phyloP scores from a whole-genome alignment of 2,113 vertebrate genomes.

The Chinchilla lanigera region DNA sequence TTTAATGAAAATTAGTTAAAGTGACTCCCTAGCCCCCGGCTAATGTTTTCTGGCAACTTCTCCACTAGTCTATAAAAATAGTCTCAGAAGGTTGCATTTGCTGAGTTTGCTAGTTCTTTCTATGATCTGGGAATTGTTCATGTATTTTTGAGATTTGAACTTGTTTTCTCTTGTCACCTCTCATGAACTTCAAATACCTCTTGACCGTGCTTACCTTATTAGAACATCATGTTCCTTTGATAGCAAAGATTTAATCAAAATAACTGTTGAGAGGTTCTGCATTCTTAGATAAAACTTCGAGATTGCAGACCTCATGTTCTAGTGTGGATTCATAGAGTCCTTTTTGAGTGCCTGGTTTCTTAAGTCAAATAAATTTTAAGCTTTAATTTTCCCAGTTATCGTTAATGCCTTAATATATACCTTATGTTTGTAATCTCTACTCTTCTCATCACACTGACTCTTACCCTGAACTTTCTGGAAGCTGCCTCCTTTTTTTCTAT shows the following conservation, averaged over 20 bases:
- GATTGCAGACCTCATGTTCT: background rate
- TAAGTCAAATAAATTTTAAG: slow-evolving; percentile 35
- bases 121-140: slow-evolving; percentile 56
- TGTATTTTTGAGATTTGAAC: slow-evolving; percentile 26
- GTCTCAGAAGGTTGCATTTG: background rate
- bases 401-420: background rate
- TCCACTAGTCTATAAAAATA: background rate
- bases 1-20: slow-evolving; percentile 49
- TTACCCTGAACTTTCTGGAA: slow-evolving; percentile 19
- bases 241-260: slow-evolving; percentile 42
- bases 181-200: slow-evolving; percentile 35
- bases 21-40: background rate
- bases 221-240: slow-evolving; percentile 53
- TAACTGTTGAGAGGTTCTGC: slow-evolving; percentile 10
- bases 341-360: background rate
- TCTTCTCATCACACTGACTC: background rate
- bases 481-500: background rate
- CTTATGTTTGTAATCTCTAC: slow-evolving; percentile 25
- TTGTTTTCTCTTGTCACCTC: slow-evolving; percentile 21
- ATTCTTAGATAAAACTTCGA: slow-evolving; percentile 26
- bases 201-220: slow-evolving; percentile 46
- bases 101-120: slow-evolving; percentile 7
- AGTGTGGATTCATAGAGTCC: background rate
- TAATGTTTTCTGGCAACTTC: background rate
- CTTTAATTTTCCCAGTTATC: background rate